These are phyloP conservation scores for Platyscelio sp. DNA, from an alignment of 2,888 invertebrate species.

Conservation along the genomic window DNA sequence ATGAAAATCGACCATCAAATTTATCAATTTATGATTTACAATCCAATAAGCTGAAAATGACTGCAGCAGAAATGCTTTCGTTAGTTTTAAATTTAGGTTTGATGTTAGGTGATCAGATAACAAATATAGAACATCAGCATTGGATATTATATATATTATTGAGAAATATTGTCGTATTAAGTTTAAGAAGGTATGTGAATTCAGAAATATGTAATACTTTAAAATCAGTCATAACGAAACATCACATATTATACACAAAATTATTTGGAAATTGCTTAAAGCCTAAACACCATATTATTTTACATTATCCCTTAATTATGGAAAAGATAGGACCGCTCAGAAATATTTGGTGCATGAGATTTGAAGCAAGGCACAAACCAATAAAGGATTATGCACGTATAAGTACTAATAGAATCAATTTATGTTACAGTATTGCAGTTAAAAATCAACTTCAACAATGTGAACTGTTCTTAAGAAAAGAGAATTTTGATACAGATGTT, in stretches of 20 bases:
- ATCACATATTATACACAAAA: slow-evolving; percentile 15
- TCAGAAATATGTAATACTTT: slow-evolving; percentile 5
- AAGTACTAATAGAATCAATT: slow-evolving; percentile 6
- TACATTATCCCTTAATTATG: slow-evolving; percentile 66
- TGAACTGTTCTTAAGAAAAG: too few species aligned
- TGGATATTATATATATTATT: slow-evolving; percentile 55
- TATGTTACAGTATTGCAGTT: too few species aligned
- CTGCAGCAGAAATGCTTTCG: slow-evolving; percentile 27
- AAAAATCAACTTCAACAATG: too few species aligned
- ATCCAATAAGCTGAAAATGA: slow-evolving; percentile 5
- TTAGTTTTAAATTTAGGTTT: slow-evolving; percentile 9
- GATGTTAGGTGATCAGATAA: slow-evolving; percentile 15
- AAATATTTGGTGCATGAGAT: slow-evolving; percentile 66
- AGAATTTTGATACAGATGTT: not conserved
- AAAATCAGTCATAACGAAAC: slow-evolving; percentile 27
- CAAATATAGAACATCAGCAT: not conserved
- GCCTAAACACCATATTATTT: slow-evolving; percentile 64
- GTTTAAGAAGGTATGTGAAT: slow-evolving; percentile 27
- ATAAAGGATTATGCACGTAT: slow-evolving; percentile 44
- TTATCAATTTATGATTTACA: slow-evolving; percentile 2
- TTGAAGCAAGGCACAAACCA: slow-evolving; percentile 57
- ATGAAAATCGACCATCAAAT: slow-evolving; percentile 14
- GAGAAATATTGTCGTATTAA: slow-evolving; percentile 41
- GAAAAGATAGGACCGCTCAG: slow-evolving; percentile 57
- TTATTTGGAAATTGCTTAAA: slow-evolving; percentile 55